Base-by-base conservation (phyloP, 2,888 invertebrate genomes). In the Caenorhabditis wallacei region DNA sequence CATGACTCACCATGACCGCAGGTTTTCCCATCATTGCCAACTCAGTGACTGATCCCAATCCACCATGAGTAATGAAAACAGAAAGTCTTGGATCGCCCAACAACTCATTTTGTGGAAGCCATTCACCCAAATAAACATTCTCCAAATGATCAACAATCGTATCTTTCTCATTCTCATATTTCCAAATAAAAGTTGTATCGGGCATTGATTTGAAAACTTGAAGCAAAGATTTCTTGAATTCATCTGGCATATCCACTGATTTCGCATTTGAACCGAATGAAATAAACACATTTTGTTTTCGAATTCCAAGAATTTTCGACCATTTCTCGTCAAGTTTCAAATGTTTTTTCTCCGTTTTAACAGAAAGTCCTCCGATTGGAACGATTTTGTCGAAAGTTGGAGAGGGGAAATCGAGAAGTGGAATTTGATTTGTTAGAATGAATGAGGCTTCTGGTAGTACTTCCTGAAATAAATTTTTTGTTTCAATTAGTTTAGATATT, bases 31-130 rank as follows among this genome's bases (percentile, higher is more conserved):
- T 57, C 66, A 76, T 37, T 3, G 75, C 68, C 40, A 76, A 59
- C 10, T 76, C 75, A 1, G 46, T 66, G 8, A 59, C 57, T 22
- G 48, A 48, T 22, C 64, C 75, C 37, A 76, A 54, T n/a, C 75
- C 75, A 22, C 75, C 75, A 43, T 76, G 75, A n/a, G 75, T 76
- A 5, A 76, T 13, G 16, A 76, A 76, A 1, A 68, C 59, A 0
- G 56, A 48, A 2, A 76, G 22, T 40, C 70, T 46, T 26, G 51
- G 30, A 56, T 80, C 63, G 40, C 84, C 84, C n/a, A 88, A 70
- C 26, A 88, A 61, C 35, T 84, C 83, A 51, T 81, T 84, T 66
- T 88, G 88, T 10, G 88, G 88, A 20, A 87, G 57, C 88, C 88
- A 88, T 11, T 82, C 80, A n/a, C 66, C 71, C 24, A 87, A 43